Conservation (phyloP, 1,140 invertebrate genomes). For the Lepidurus arcticus region DNA sequence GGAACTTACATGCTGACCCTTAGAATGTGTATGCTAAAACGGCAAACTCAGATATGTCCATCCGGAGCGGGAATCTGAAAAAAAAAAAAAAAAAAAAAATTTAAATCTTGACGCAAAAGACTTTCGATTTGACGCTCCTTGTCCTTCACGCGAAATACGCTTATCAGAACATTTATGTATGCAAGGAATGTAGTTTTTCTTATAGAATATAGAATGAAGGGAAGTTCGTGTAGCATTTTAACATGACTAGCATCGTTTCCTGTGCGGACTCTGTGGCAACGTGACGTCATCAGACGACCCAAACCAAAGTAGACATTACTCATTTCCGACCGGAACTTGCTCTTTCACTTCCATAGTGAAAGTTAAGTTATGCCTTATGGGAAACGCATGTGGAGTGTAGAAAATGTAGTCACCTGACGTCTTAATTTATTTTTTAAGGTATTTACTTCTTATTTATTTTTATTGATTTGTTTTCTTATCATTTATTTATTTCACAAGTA, state of each 20-base stretch:
- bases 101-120: too few species aligned
- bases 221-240: background rate
- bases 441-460: too few species aligned
- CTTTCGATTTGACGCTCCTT: constrained; percentile 2
- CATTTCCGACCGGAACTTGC: constrained; percentile 9
- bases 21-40: background rate
- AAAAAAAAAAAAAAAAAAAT: too few species aligned
- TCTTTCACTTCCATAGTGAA: constrained; percentile 1
- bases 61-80: too few species aligned
- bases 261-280: too few species aligned
- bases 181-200: background rate
- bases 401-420: too few species aligned
- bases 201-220: background rate
- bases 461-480: too few species aligned
- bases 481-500: too few species aligned
- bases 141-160: background rate
- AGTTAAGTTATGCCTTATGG: background rate
- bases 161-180: background rate
- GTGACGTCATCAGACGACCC: background rate
- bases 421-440: too few species aligned
- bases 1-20: background rate
- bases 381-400: background rate
- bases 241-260: background rate
- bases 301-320: background rate
- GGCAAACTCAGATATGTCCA: too few species aligned